These are phyloP conservation scores for Lasaia peninsularis DNA, from an alignment of 1,140 invertebrate species.

Conservation along the genomic window DNA sequence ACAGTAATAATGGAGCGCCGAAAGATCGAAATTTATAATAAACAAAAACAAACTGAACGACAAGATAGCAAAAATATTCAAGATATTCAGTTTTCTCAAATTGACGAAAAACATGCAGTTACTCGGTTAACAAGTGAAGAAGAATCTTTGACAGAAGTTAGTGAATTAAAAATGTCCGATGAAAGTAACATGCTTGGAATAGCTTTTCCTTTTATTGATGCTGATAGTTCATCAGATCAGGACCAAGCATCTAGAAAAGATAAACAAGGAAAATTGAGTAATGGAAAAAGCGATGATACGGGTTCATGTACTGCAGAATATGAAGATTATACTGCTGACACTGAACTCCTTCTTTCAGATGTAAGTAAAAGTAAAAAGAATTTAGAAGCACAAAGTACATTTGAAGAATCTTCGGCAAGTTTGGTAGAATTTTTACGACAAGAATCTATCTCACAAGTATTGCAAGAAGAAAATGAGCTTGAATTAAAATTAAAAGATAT, in stretches of 20 bases:
- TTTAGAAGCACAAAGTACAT: constrained; percentile 69
- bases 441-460: constrained; percentile 61
- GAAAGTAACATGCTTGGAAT: constrained; percentile 67
- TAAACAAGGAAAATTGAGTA: constrained; percentile 39
- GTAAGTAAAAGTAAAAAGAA: constrained; percentile 41
- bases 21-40: constrained; percentile 78
- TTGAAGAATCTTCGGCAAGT: constrained; percentile 72
- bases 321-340: constrained; percentile 79
- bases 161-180: constrained; percentile 77
- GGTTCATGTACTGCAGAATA: constrained; percentile 80
- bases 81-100: constrained; percentile 42
- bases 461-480: constrained; percentile 58
- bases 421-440: constrained; percentile 72
- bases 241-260: constrained; percentile 67
- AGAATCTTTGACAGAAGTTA: constrained; percentile 81
- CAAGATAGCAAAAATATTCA: constrained; percentile 63
- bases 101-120: constrained; percentile 63
- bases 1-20: constrained; percentile 79
- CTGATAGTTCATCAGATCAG: constrained; percentile 75
- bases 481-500: constrained; percentile 39
- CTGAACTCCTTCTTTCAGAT: constrained; percentile 54
- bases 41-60: constrained; percentile 62
- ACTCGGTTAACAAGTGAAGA: constrained; percentile 79
- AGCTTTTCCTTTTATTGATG: constrained; percentile 69
- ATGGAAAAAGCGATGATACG: constrained; percentile 80